A percentile compares a stretch with the other conserved stretches of the same genome.
Evolutionary conservation across 2,113 vertebrate genomes (phyloP).

Genomic region (Campylomormyrus tamandua): DNA sequence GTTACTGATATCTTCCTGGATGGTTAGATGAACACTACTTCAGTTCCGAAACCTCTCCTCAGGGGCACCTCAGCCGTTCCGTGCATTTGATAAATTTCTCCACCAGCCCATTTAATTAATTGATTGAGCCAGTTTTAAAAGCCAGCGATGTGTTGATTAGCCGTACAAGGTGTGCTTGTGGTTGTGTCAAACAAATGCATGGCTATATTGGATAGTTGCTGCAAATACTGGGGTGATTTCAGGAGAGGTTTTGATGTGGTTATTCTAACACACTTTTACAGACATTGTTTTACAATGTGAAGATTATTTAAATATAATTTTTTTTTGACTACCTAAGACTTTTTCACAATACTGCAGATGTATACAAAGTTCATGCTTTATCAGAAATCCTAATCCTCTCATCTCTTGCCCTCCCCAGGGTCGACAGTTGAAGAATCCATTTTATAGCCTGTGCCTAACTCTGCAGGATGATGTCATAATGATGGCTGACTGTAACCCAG

Average conservation of each 20-base stretch:
- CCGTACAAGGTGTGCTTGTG: neutral
- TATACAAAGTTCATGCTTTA: neutral
- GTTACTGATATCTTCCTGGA: neutral
- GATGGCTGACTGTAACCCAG: slow-evolving; percentile 52
- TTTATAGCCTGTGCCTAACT: slow-evolving; percentile 58
- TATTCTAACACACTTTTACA: no score
- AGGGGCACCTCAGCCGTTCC: neutral
- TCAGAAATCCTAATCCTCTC: neutral
- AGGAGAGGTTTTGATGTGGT: neutral
- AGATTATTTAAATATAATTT: neutral
- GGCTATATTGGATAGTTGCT: neutral
- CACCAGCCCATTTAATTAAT: neutral
- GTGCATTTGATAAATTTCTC: neutral
- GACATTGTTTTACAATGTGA: neutral
- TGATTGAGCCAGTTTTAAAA: neutral
- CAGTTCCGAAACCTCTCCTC: neutral
- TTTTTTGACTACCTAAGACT: neutral
- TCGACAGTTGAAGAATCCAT: slow-evolving; percentile 55
- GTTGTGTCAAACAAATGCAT: neutral
- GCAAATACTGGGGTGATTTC: neutral
- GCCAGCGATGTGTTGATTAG: neutral
- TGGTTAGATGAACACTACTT: neutral
- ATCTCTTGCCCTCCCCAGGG: slow-evolving; percentile 44
- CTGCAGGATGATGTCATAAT: slow-evolving; percentile 46
- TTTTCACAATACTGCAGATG: neutral